phyloP scores from a whole-genome alignment of 2,888 invertebrate species.

The Volucella zonaria region DNA sequence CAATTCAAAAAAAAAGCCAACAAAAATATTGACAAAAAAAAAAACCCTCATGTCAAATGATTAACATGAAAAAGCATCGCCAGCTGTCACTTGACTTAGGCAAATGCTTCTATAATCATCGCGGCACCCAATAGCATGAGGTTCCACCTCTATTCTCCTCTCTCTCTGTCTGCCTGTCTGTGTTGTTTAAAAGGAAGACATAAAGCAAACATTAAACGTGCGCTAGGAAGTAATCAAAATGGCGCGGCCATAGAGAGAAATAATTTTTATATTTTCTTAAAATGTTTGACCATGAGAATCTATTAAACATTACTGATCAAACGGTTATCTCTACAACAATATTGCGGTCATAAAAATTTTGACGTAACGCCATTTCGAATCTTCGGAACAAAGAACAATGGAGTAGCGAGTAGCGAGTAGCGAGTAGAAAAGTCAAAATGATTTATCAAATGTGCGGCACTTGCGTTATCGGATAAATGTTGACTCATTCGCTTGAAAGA shows the following conservation, averaged over 20 bases:
- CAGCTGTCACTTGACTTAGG: conserved; percentile 50
- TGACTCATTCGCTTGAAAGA: conserved; percentile 37
- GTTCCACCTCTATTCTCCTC: conserved; percentile 9
- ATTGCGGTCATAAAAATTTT: conserved; percentile 34
- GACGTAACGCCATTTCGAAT: conserved; percentile 11
- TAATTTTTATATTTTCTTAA: conserved; percentile 17
- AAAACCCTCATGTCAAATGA: conserved; percentile 35
- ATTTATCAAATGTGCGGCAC: conserved; percentile 27
- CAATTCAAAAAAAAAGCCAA: background rate
- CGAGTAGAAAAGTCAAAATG: conserved; percentile 17
- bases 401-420: no score
- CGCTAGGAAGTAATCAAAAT: conserved; percentile 58
- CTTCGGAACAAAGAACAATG: conserved; percentile 28
- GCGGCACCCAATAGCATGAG: conserved; percentile 13
- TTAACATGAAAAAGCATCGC: conserved; percentile 35
- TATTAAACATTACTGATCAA: conserved; percentile 31
- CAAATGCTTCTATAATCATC: conserved; percentile 12
- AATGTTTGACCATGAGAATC: conserved; percentile 40
- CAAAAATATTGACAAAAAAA: conserved; percentile 16
- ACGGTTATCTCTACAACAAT: conserved; percentile 29
- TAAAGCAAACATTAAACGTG: conserved; percentile 59
- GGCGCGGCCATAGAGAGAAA: conserved; percentile 11
- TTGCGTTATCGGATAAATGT: conserved; percentile 8
- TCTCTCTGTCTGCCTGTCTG: no score
- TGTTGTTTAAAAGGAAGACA: conserved; percentile 38